Evolutionary conservation across 2,888 invertebrate species (phyloP).

Genomic region (Cyclophora punctaria): DNA sequence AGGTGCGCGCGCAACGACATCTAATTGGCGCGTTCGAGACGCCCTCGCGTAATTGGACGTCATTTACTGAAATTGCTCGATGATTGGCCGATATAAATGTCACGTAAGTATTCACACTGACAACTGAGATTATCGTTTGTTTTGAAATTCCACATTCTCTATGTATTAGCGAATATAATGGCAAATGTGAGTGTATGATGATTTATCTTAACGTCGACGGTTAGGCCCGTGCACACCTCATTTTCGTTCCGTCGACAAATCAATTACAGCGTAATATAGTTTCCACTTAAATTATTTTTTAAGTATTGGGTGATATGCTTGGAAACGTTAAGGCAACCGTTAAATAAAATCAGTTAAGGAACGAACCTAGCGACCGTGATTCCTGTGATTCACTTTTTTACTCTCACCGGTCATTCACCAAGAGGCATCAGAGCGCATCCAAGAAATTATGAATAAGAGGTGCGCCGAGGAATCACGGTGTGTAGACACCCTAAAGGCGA

Average conservation of each 20-base stretch:
- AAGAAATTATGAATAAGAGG: constrained; percentile 66
- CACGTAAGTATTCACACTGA: constrained; percentile 28
- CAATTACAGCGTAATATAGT: too few species aligned
- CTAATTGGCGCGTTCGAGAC: constrained; percentile 66
- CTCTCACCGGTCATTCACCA: constrained; percentile 70
- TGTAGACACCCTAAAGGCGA: constrained; percentile 54
- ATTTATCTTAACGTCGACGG: too few species aligned
- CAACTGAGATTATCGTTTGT: constrained; percentile 16
- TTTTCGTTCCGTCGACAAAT: too few species aligned
- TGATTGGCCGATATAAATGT: constrained; percentile 58
- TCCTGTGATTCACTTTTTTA: constrained; percentile 69
- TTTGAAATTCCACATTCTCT: constrained; percentile 9
- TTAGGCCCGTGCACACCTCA: too few species aligned
- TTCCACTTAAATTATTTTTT: background rate
- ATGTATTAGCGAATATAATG: too few species aligned
- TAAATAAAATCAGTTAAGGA: constrained; percentile 44
- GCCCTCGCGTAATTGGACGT: constrained; percentile 64
- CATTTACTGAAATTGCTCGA: constrained; percentile 57
- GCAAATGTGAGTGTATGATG: too few species aligned
- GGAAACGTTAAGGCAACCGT: constrained; percentile 2
- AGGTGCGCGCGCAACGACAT: constrained; percentile 57
- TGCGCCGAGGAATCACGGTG: constrained; percentile 66
- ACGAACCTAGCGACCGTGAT: constrained; percentile 60
- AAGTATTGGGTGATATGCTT: background rate
- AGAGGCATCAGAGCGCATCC: constrained; percentile 55